phyloP scores from a whole-genome alignment of 2,888 invertebrate species.

The Drosophila kanekoi region DNA sequence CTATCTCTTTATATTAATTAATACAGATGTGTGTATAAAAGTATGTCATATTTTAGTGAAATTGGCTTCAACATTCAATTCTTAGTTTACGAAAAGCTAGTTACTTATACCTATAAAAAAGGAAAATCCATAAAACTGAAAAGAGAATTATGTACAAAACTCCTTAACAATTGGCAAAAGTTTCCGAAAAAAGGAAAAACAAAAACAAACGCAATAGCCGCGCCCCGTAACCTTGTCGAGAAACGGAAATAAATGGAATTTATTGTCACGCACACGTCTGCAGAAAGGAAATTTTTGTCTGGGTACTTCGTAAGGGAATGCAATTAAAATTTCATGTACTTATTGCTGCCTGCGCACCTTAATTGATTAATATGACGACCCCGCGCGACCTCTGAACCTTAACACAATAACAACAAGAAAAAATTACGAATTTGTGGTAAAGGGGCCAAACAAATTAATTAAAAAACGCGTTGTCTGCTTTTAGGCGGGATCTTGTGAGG shows the following conservation, averaged over 20 bases:
- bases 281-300: conserved; percentile 29
- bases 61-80: too few relatives aligned
- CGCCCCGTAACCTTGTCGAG: conserved; percentile 9
- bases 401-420: conserved; percentile 8
- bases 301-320: conserved; percentile 38
- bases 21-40: too few relatives aligned
- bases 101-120: conserved; percentile 2
- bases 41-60: too few relatives aligned
- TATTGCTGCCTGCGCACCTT: conserved; percentile 39
- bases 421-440: conserved; percentile 28
- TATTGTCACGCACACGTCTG: conserved; percentile 58
- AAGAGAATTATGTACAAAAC: conserved; percentile 14
- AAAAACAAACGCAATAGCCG: background rate
- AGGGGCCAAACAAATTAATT: conserved; percentile 61
- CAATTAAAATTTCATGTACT: conserved; percentile 66
- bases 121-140: conserved; percentile 11
- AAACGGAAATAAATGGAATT: conserved; percentile 43
- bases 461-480: conserved; percentile 61
- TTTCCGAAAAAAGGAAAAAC: background rate
- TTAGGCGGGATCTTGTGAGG: conserved; percentile 38
- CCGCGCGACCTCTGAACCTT: background rate
- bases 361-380: conserved; percentile 61
- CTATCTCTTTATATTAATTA: too few relatives aligned
- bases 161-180: conserved; percentile 15
- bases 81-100: background rate